Conservation (phyloP, 2,888 invertebrate species). For the Melinaea menophilus region DNA sequence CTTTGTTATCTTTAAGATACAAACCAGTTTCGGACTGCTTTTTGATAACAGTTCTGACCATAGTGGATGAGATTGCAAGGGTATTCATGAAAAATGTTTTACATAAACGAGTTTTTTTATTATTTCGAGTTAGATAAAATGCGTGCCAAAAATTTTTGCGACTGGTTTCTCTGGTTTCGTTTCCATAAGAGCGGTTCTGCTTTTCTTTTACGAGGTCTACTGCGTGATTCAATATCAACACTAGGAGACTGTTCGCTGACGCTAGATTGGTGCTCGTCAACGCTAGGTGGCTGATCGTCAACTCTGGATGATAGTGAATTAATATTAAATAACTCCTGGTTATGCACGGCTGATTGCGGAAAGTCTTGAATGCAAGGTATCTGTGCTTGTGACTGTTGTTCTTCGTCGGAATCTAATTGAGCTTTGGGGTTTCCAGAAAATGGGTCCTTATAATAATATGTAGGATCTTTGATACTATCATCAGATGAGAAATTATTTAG, state of each 20-base stretch:
- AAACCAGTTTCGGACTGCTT: slow-evolving; percentile 18
- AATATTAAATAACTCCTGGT: too few relatives aligned
- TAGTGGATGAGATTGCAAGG: slow-evolving; percentile 26
- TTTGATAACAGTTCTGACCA: slow-evolving; percentile 31
- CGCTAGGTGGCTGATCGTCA: slow-evolving; percentile 14
- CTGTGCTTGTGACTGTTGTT: too few relatives aligned
- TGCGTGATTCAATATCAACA: slow-evolving; percentile 9
- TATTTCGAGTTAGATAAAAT: slow-evolving; percentile 33
- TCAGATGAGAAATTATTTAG: too few relatives aligned
- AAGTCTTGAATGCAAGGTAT: too few relatives aligned
- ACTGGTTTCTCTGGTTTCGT: slow-evolving; percentile 26
- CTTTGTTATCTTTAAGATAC: slow-evolving; percentile 34
- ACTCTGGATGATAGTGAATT: slow-evolving; percentile 4
- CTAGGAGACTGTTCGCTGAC: slow-evolving; percentile 9
- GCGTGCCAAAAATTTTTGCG: slow-evolving; percentile 31
- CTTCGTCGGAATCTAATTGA: too few relatives aligned
- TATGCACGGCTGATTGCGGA: too few relatives aligned
- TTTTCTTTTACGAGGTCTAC: slow-evolving; percentile 22
- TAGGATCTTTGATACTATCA: too few relatives aligned
- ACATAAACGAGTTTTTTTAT: slow-evolving; percentile 21
- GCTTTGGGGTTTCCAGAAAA: too few relatives aligned
- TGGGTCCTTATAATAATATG: too few relatives aligned
- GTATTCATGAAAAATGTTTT: slow-evolving; percentile 24
- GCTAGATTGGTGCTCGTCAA: slow-evolving; percentile 5
- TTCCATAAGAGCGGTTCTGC: slow-evolving; percentile 21